Evolutionary conservation across 2,888 invertebrate genomes (phyloP).

Genomic region (Euclidia mi): DNA sequence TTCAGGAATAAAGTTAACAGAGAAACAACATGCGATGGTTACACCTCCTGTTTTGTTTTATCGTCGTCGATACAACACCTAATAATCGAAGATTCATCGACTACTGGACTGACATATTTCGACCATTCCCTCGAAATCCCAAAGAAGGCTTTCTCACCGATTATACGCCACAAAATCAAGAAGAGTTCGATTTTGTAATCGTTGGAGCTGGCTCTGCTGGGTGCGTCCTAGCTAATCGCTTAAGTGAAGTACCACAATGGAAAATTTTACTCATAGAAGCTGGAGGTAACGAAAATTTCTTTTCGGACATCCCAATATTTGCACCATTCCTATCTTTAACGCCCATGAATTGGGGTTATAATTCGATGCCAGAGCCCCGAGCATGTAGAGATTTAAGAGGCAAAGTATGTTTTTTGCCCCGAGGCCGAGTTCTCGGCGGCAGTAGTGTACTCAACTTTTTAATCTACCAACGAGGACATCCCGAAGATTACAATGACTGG

Average conservation of each 20-base stretch:
- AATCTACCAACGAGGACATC: constrained; percentile 91
- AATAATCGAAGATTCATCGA: constrained; percentile 71
- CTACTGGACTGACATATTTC: constrained; percentile 82
- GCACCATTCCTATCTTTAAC: constrained; percentile 91
- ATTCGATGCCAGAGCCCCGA: constrained; percentile 77
- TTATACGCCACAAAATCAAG: constrained; percentile 75
- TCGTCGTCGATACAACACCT: constrained; percentile 54
- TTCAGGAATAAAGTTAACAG: constrained; percentile 68
- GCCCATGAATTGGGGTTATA: constrained; percentile 90
- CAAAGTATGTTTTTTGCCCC: constrained; percentile 63
- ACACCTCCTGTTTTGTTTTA: constrained; percentile 59
- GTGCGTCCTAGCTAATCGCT: constrained; percentile 94
- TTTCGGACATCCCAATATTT: constrained; percentile 94
- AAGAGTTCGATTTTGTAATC: constrained; percentile 85
- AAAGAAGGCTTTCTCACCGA: constrained; percentile 83
- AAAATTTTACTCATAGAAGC: constrained; percentile 94
- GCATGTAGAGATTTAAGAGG: constrained; percentile 73
- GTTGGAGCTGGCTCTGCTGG: constrained; percentile 91
- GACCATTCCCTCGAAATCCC: constrained; percentile 74
- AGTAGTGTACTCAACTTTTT: constrained; percentile 91
- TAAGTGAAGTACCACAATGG: constrained; percentile 92
- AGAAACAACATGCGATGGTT: constrained; percentile 68
- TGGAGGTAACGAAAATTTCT: constrained; percentile 94
- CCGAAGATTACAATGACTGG: constrained; percentile 92
- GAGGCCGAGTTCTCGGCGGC: constrained; percentile 92